Base-by-base conservation (phyloP, 2,888 invertebrate genomes). In the Drosophila histrio region DNA sequence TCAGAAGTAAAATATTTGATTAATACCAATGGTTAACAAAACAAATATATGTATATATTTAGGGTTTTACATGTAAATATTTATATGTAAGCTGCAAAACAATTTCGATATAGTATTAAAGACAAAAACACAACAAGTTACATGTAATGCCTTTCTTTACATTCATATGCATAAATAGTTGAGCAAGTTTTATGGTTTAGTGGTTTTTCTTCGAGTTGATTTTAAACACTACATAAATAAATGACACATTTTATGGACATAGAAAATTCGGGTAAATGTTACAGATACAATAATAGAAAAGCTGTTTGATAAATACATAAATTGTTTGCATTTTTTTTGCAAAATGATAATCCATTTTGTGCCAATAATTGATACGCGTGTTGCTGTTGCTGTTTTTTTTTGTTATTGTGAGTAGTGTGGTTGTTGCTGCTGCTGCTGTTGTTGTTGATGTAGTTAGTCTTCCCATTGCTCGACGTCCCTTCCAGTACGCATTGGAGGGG, bases 401-500 rank as follows among this genome's bases (percentile, higher is more conserved):
- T 47, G 41, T 50, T 57, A 28, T 54, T 72, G 53, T 61, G 57
- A 63, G 59, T 58, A 34, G 72, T 53, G 59, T 54, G 30, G 68
- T 53, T 70, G 43, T 54, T 70, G 63, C 44, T 57, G 53, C 15
- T 59, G 56, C 53, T 58, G 34, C 9, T 41, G 41, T 7, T 54
- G 64, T 43, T 57, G 53, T 15, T 57, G 56, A 59, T 56, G 41
- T 68, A 57, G 56, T 64, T 83, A 66, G 62, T 66, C 70, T 63
- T 66, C 68, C 44, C 61, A 49, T 80, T 83, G 91, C 91, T 95
- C 95, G 89, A 95, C 95, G 92, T 95, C 95, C 94, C 95, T 94
- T 91, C 95, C 95, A 91, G 93, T 44, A 93, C 88, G 94, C 15
- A 93, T 90, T 60, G 94, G 93, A 90, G 92, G 92, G 82, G 91